Evolutionary conservation across 2,888 invertebrate genomes (phyloP), one percentile per base, ranked within the genome.

Genomic region (Eulithis testata): DNA sequence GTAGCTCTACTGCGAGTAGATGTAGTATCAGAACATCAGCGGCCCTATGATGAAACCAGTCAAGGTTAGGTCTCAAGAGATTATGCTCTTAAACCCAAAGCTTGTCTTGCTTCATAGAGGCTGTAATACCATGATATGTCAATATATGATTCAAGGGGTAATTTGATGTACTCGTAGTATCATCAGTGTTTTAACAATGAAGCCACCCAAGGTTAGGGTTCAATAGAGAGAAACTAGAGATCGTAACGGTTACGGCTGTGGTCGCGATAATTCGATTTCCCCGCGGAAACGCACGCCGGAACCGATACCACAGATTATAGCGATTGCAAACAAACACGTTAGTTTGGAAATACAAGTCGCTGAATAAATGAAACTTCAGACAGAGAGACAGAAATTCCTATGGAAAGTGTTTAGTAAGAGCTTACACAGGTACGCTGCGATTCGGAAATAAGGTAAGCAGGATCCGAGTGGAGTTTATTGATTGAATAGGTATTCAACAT

Each of bases 181-280:
- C 47, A 47, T 40, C 40, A 40, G 9, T 40, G 40, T 40, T 8
- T 1, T 11, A 5, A 11, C 40, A 14, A 63, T 45, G 52, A 44
- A 64, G 43, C 60, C 69, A 69, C 64, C 67, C 71, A 71, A 73
- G 69, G 71, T 75, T 71, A 69, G 68, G 73, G 73, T 71, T 74
- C 72, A 71, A 74, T 69, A 70, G 73, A 72, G 69, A 68, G 66
- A 70, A 73, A 71, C 72, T 72, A 74, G 71, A 73, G 72, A 75
- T 72, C 73, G 73, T 63, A 71, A 69, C 75, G 69, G 75, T 72
- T 66, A 73, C 74, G 72, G 66, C 69, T 61, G 66, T 59, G 69
- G 56, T 45, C 63, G 62, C 66, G 64, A 64, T 73, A 74, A 71
- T 70, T 72, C 66, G 73, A 73, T 72, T 73, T 73, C 73, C 73